A percentile compares a stretch with the other conserved stretches of the same genome.
Conservation (phyloP, 2,113 vertebrate genomes). For the rat (Rattus norvegicus) region DNA sequence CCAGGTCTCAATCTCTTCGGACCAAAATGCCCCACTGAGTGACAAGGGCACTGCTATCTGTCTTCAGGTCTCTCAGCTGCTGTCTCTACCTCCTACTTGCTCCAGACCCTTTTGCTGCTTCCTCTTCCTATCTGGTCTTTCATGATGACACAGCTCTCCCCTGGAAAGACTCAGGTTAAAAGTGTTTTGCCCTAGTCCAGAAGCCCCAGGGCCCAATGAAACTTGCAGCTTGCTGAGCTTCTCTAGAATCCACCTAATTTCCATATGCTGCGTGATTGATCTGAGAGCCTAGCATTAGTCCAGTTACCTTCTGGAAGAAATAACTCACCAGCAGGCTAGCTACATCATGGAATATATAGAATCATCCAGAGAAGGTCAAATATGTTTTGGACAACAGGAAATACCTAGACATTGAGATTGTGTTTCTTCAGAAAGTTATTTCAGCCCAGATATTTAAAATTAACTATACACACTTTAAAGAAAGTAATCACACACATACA, state of each 20-base stretch:
- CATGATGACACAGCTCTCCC: neutral
- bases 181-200: neutral
- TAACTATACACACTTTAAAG: neutral
- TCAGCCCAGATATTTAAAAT: neutral
- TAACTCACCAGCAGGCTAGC: neutral
- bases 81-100: neutral
- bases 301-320: neutral
- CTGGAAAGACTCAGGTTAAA: neutral
- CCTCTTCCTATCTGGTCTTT: neutral
- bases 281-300: neutral
- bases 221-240: neutral
- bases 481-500: neutral
- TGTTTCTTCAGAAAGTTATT: neutral
- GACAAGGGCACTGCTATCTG: neutral
- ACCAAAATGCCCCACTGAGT: neutral
- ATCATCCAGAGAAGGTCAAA: neutral
- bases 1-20: neutral
- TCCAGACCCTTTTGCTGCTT: neutral
- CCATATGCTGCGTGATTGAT: rapidly evolving
- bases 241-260: neutral
- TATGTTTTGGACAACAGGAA: neutral
- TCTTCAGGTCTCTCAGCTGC: neutral
- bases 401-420: neutral
- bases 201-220: neutral
- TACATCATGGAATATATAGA: neutral